phyloP scores from a whole-genome alignment of 2,113 vertebrate species.

The Callipepla californica region DNA sequence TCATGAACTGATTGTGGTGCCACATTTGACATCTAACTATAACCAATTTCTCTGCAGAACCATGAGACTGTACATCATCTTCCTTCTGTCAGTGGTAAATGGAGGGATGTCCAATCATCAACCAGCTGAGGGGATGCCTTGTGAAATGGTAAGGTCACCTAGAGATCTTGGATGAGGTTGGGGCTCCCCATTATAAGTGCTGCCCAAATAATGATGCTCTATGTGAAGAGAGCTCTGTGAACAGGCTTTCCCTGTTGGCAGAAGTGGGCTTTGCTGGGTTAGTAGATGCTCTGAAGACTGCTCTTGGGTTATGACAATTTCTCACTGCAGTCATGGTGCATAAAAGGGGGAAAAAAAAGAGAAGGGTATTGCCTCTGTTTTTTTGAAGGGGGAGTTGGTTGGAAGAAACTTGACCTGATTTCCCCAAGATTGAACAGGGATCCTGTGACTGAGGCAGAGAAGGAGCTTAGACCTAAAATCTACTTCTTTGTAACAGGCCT shows the following conservation, averaged over 20 bases:
- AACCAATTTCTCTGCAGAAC: slow-evolving; percentile 69
- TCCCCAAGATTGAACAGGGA: neutral
- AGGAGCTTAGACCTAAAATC: neutral
- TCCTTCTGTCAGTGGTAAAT: slow-evolving; percentile 80
- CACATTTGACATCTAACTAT: neutral
- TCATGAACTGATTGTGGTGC: rapidly evolving
- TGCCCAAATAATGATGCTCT: neutral
- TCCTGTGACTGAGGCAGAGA: neutral
- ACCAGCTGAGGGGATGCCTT: slow-evolving; percentile 71
- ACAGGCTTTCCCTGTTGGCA: neutral
- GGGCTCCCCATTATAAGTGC: neutral
- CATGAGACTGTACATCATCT: slow-evolving; percentile 84
- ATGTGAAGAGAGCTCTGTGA: neutral
- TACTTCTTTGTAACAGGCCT: neutral
- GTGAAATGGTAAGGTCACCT: slow-evolving; percentile 84
- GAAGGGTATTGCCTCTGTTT: neutral
- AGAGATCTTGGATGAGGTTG: neutral
- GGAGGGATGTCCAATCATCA: slow-evolving; percentile 67
- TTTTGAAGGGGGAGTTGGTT: neutral
- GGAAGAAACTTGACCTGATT: neutral
- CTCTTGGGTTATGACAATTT: neutral
- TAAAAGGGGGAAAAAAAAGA: neutral
- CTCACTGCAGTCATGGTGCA: neutral
- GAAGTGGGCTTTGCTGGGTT: neutral
- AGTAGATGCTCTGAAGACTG: neutral